Percentiles rank a stretch among this genome's conserved stretches.
Evolutionary conservation across 2,113 vertebrate genomes (phyloP).

Genomic region (Glaucidium brasilianum): DNA sequence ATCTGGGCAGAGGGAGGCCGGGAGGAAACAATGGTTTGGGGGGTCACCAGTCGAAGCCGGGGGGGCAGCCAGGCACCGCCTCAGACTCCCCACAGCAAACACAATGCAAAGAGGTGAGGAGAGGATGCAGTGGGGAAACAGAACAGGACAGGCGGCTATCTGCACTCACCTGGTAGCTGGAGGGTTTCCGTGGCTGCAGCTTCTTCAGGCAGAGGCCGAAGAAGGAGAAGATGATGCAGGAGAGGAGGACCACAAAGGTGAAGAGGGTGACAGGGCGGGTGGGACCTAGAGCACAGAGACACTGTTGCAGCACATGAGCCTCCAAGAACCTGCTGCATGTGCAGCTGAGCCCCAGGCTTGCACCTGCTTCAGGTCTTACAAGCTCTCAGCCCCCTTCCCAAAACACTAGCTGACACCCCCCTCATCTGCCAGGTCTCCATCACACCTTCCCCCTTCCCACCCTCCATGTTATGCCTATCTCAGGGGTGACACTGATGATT

Average conservation of each 20-base stretch:
- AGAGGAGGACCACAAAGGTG: conserved; percentile 80
- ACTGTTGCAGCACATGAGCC: background rate
- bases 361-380: background rate
- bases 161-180: conserved; percentile 81
- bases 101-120: background rate
- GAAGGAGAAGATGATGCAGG: conserved; percentile 79
- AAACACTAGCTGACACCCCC: background rate
- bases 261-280: conserved; percentile 87
- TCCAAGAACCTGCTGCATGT: background rate
- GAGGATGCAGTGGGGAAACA: background rate
- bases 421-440: background rate
- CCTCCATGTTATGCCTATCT: background rate
- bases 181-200: conserved; percentile 77
- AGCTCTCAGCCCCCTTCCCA: background rate
- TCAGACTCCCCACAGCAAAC: background rate
- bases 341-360: background rate
- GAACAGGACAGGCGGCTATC: background rate
- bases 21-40: background rate
- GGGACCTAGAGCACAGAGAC: conserved; percentile 75
- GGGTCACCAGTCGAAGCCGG: background rate
- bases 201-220: conserved; percentile 85
- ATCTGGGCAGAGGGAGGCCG: conserved; percentile 70
- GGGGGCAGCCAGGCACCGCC: background rate
- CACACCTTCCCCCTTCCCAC: background rate
- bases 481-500: background rate